Base-by-base conservation (phyloP, 2,113 vertebrate species). In the Aythya baeri region DNA sequence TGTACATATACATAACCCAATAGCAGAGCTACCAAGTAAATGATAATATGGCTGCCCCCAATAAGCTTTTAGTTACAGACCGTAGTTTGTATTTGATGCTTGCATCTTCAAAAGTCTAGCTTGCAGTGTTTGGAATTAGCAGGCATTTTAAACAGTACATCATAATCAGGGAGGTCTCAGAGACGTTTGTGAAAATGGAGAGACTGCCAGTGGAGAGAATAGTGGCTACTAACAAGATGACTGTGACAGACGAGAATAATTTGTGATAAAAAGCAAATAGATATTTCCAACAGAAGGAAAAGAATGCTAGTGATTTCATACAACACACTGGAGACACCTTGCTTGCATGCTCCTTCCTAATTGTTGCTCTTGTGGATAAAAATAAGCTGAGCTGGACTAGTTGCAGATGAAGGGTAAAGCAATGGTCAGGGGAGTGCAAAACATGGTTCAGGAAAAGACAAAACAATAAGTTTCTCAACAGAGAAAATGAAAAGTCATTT, bases 61-160 rank as follows among this genome's bases (percentile, higher is more conserved):
- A 59, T 25, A 94, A 96, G 46, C 65, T 80, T 96, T 96, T 91
- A 95, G 94, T 94, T 97, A 87, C 74, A 94, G 88, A 41, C 22
- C 80, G 32, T 32, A 85, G 70, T 93, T 94, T 91, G 34, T 79
- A 57, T 36, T 14, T 83, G 20, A 79, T 75, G 38, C 7, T 50
- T 11, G 10, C 14, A 65, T 46, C 5, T 78, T 78, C 15, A 65
- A 11, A 86, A 81, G 70, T 73, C 16, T 58, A 16, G 6, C 13
- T 84, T 68, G 6, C 2, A 8, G 4, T 54, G 0, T 55, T 79
- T 44, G 12, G 29, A 82, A 87, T 57, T 78, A 63, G 49, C 29
- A 49, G 18, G 6, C 3, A n/a, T 63, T 86, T 84, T 57, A 31
- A 75, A 59, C 5, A 27, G 16, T 50, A 27, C 13, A 55, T 11